Conservation (phyloP, 2,113 vertebrate genomes). For the Indicator indicator region DNA sequence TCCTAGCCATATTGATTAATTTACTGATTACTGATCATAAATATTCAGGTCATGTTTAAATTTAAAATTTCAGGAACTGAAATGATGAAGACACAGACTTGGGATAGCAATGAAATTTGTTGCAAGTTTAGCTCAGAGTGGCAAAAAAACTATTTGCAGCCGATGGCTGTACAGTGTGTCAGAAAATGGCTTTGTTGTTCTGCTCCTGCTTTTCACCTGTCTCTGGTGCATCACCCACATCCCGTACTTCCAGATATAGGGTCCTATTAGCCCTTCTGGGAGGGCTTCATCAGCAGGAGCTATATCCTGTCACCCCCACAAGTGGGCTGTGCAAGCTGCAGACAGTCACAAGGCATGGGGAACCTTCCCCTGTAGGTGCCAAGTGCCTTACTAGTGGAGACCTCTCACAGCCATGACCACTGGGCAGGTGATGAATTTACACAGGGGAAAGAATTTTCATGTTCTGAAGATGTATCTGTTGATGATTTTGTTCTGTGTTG, state of each 20-base stretch:
- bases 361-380: background rate
- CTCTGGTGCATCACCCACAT: background rate
- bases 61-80: conserved; percentile 37
- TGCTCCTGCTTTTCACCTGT: background rate
- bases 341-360: background rate
- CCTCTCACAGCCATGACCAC: background rate
- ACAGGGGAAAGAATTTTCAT: background rate
- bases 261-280: background rate
- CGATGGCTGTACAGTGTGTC: background rate
- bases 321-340: background rate
- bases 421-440: background rate
- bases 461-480: background rate
- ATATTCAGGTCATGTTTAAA: conserved; percentile 55
- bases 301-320: background rate
- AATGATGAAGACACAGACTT: background rate
- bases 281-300: background rate
- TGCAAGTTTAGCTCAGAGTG: background rate
- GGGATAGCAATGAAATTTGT: background rate
- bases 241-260: background rate
- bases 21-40: conserved; percentile 58
- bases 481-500: background rate
- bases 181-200: background rate
- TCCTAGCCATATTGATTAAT: conserved; percentile 47
- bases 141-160: background rate
- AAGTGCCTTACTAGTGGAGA: background rate